Base-by-base conservation (phyloP, 2,888 invertebrate genomes). In the Protophormia terraenovae region DNA sequence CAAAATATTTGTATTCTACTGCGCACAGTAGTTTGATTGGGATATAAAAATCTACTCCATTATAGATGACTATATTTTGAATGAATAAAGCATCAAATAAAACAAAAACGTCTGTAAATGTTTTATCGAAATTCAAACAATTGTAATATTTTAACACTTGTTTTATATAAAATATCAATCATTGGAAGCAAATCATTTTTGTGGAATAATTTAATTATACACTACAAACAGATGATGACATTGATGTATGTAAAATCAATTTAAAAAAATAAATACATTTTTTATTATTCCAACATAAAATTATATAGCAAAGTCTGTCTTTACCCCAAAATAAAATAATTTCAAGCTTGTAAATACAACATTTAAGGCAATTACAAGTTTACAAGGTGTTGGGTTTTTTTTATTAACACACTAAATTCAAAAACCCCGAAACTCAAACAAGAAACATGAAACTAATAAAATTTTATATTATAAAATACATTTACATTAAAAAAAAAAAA, bases 351-450 rank as follows among this genome's bases (percentile, higher is more conserved):
- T 62, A 41, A 32, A 71, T 41, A 22, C 6, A 62, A 41, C 7
- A 80, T 58, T 58, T 66, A 45, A 53, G 16, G 29, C 19, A 81
- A 75, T 41, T 67, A 75, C 60, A 60, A 75, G 14, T 82, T 76
- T 55, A 62, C 62, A 76, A 45, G 41, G 27, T 55, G 35, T 62
- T 62, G 62, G 41, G 19, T 69, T 32, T 62, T 47, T 29, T 4
- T 12, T 16, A n/a, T n/a, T 47, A 16, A 24, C 1, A 32, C 2
- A n/a, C n/a, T n/a, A 19, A 27, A n/a, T 7, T 29, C n/a, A n/a
- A n/a, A n/a, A 55, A 29, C 27, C n/a, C 35, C 22, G 10, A 27
- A 55, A 22, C 24, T 2, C 10, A 38, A 66, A 73, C 58, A 4
- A 29, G 32, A 19, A 53, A 64, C 32, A 55, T 22, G 27, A 71